Evolutionary conservation across 1,140 invertebrate genomes (phyloP).

Genomic region (Choristoneura fumiferana): DNA sequence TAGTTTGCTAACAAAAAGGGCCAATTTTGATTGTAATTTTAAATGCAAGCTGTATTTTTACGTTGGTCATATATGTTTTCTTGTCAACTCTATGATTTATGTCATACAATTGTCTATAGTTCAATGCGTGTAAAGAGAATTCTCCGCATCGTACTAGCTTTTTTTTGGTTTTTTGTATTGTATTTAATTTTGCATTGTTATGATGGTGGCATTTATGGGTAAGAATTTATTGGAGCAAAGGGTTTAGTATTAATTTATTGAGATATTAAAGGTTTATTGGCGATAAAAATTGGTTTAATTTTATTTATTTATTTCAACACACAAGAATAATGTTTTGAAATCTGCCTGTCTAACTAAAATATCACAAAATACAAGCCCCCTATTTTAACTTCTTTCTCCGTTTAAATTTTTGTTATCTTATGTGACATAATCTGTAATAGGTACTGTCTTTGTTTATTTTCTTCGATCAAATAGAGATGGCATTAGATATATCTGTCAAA

Average conservation of each 20-base stretch:
- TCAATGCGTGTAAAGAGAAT: slow-evolving; percentile 69
- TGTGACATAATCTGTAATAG: too few species aligned
- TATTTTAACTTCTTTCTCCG: too few species aligned
- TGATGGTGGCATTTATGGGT: slow-evolving; percentile 58
- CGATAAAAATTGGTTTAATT: slow-evolving; percentile 4
- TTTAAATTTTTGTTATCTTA: too few species aligned
- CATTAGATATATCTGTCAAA: too few species aligned
- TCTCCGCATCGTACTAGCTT: slow-evolving; percentile 51
- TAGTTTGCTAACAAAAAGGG: slow-evolving; percentile 29
- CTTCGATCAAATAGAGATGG: too few species aligned
- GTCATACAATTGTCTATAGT: slow-evolving; percentile 66
- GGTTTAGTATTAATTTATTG: slow-evolving; percentile 30
- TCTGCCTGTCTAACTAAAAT: too few species aligned
- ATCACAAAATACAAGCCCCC: too few species aligned
- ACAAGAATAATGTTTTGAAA: too few species aligned
- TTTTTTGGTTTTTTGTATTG: slow-evolving; percentile 63
- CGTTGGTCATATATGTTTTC: slow-evolving; percentile 51
- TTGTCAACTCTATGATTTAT: slow-evolving; percentile 75
- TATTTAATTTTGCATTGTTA: slow-evolving; percentile 71
- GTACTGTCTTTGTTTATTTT: too few species aligned
- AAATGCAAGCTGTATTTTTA: slow-evolving; percentile 24
- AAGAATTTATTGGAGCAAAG: slow-evolving; percentile 54
- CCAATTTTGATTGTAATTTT: slow-evolving; percentile 24
- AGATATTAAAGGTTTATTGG: slow-evolving; percentile 8
- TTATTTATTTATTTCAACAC: not conserved